Evolutionary conservation across 1,140 invertebrate species (phyloP), one percentile per base, ranked within the genome.

Genomic region (Dreissena rostriformis): DNA sequence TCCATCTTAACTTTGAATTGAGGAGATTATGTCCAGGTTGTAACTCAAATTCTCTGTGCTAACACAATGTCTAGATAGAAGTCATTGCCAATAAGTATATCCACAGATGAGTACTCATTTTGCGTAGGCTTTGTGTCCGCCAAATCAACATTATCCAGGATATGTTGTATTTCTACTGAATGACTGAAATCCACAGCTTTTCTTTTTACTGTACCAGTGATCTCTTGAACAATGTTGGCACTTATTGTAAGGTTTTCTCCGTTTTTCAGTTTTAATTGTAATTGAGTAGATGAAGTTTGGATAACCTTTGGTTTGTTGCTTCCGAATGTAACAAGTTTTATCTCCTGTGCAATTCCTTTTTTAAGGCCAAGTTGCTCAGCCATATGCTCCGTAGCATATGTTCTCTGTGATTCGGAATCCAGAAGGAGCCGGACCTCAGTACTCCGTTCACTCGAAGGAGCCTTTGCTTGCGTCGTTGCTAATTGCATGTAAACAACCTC

Each of bases 1-100:
- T 78, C 74, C 66, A 84, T 17, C 75, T 75, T 8, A 84, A 70
- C 66, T 71, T 84, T 7, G 83, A 71, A 26, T 61, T 68, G n/a
- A 80, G 73, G 19, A 79, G 39, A 49, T 85, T 74, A 11, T 73
- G 51, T 66, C 71, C 84, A n/a, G 49, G 65, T 52, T 80, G 29
- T 0, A 85, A 39, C 66, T 76, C 55, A 61, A 85, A n/a, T 63
- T 55, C 57, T 75, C 26, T 80, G 28, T 68, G 29, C 49, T 12
- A 80, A 17, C 17, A 81, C 39, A 11, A 85, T 39, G 66, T 81
- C 84, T 17, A 75, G 19, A 29, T 81, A 85, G 22, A 61, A 75
- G 52, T 61, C 52, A 28, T 75, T 61, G 12, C 73, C 73, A 28
- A 75, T 57, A 19, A 75, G 57, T 17, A 75, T 11, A 52, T 75